Evolutionary conservation across 2,888 invertebrate genomes (phyloP).

Genomic region (Stenoptilia bipunctidactyla): DNA sequence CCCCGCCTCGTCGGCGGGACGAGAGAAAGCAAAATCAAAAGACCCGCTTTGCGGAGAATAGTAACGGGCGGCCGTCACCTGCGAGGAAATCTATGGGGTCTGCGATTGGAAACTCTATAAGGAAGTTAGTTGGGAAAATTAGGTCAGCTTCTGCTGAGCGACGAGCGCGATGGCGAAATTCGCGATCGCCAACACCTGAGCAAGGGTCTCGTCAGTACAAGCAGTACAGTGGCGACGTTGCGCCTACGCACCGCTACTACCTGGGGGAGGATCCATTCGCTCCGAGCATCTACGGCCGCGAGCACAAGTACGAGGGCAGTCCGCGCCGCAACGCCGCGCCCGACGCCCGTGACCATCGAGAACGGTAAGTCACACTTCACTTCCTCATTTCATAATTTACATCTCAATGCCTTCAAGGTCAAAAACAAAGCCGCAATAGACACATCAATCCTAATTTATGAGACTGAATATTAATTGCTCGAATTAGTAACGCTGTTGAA

Average conservation of each 20-base stretch:
- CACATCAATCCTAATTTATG: not conserved
- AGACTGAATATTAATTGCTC: not conserved
- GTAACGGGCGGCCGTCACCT: slow-evolving; percentile 43
- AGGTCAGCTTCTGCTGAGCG: slow-evolving; percentile 78
- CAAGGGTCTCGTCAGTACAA: slow-evolving; percentile 62
- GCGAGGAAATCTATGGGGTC: slow-evolving; percentile 68
- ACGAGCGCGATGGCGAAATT: slow-evolving; percentile 75
- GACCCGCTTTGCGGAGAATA: slow-evolving; percentile 74
- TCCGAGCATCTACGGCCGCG: slow-evolving; percentile 85
- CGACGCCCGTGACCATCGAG: slow-evolving; percentile 54
- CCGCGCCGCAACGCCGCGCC: slow-evolving; percentile 55
- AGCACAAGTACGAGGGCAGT: slow-evolving; percentile 84
- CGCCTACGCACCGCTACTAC: slow-evolving; percentile 83
- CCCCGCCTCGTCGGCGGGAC: slow-evolving; percentile 55
- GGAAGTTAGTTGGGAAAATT: slow-evolving; percentile 86
- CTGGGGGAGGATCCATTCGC: slow-evolving; percentile 90
- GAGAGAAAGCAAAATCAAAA: slow-evolving; percentile 77
- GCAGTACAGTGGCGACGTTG: slow-evolving; percentile 60
- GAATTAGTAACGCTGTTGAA: not conserved
- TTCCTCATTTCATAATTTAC: slow-evolving; percentile 22
- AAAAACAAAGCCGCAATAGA: not conserved
- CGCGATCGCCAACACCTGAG: slow-evolving; percentile 73
- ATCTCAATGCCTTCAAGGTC: slow-evolving; percentile 21
- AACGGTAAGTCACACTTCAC: slow-evolving; percentile 48
- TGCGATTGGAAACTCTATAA: slow-evolving; percentile 82